Conservation (phyloP, 2,113 vertebrate genomes). For the Phycodurus eques region DNA sequence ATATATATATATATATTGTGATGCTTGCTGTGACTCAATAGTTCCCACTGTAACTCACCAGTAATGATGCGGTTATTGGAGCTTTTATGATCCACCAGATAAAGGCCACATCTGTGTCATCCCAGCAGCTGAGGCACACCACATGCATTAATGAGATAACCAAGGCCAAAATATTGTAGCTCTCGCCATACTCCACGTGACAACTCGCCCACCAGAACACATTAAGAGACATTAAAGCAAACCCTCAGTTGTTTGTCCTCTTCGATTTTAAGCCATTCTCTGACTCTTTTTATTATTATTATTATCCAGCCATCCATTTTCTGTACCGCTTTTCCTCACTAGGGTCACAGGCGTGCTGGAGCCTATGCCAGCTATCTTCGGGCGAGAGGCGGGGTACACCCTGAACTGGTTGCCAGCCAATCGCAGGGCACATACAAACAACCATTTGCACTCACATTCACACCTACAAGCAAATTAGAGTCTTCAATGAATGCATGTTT, state of each 20-base stretch:
- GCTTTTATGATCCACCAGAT: slow-evolving; percentile 79
- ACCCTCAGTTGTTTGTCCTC: neutral
- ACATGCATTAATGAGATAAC: slow-evolving; percentile 4
- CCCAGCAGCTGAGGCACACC: slow-evolving; percentile 71
- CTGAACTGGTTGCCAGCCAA: no score
- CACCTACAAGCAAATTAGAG: no score
- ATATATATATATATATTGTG: neutral
- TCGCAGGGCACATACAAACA: no score
- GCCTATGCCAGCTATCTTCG: no score
- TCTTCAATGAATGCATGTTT: no score
- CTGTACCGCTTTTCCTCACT: no score
- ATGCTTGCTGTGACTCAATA: neutral
- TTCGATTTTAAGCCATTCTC: neutral
- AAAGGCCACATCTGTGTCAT: slow-evolving; percentile 70
- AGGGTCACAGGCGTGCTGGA: no score
- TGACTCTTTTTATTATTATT: no score
- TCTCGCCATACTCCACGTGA: neutral
- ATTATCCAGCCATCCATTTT: no score
- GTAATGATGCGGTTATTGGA: slow-evolving; percentile 71
- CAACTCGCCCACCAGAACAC: neutral
- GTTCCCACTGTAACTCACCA: slow-evolving; percentile 53
- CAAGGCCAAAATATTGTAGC: neutral
- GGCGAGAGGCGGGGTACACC: no score
- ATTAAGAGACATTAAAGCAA: neutral
- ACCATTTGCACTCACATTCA: no score